A percentile compares a stretch with the other conserved stretches of the same genome.
These are phyloP conservation scores for Lithobates sylvaticus DNA, from an alignment of 2,797 vertebrate genomes.

Conservation along the genomic window DNA sequence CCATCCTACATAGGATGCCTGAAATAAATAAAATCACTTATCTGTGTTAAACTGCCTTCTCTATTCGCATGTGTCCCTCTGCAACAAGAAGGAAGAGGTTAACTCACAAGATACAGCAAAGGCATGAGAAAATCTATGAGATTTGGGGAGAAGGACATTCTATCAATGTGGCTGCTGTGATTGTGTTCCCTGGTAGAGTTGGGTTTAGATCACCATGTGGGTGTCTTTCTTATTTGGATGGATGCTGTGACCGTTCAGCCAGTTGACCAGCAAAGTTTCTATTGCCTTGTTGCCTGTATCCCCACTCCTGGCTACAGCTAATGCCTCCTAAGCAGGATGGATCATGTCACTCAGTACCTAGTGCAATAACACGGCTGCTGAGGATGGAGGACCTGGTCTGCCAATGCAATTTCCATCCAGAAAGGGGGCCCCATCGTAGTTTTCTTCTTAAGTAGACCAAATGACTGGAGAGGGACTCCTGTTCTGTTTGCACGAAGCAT, in stretches of 20 bases:
- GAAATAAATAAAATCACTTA: slow-evolving; percentile 30
- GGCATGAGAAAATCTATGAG: neutral
- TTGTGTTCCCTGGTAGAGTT: slow-evolving; percentile 2
- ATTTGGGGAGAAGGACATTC: neutral
- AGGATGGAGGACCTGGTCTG: slow-evolving; percentile 29
- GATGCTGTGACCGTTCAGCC: neutral
- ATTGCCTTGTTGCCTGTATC: slow-evolving; percentile 14
- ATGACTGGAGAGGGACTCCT: slow-evolving; percentile 24
- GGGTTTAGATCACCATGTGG: neutral
- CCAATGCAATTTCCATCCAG: slow-evolving; percentile 34
- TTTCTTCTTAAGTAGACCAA: slow-evolving; percentile 53
- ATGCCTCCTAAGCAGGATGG: slow-evolving; percentile 18
- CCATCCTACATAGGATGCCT: neutral
- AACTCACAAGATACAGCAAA: slow-evolving; percentile 8
- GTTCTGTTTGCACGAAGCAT: slow-evolving; percentile 42
- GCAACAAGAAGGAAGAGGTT: slow-evolving; percentile 32
- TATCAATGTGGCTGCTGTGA: slow-evolving; percentile 1
- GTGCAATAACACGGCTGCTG: slow-evolving; percentile 16
- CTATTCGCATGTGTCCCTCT: slow-evolving; percentile 16
- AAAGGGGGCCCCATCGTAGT: slow-evolving; percentile 38
- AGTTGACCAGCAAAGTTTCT: slow-evolving; percentile 9
- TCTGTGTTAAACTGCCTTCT: slow-evolving; percentile 31
- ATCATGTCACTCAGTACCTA: slow-evolving; percentile 35
- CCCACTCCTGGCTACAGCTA: neutral
- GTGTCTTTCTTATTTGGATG: slow-evolving; percentile 19